Evolutionary conservation across 2,797 vertebrate genomes (phyloP).

Genomic region (Eremophila alpestris): DNA sequence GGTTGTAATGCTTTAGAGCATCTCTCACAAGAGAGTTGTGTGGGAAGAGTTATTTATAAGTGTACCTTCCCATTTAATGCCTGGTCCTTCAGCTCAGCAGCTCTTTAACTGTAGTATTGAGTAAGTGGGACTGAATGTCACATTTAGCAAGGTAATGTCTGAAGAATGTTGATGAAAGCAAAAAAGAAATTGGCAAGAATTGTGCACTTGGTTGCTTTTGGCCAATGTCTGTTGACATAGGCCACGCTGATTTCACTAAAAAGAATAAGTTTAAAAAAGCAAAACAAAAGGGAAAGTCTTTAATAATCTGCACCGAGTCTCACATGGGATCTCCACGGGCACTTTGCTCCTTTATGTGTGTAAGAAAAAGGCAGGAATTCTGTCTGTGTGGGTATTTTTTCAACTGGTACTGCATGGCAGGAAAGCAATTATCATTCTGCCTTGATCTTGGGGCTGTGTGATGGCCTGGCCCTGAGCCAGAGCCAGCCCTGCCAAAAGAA

Average conservation of each 20-base stretch:
- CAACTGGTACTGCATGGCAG: background rate
- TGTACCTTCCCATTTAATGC: background rate
- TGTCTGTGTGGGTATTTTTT: background rate
- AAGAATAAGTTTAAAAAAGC: background rate
- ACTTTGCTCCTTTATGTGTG: background rate
- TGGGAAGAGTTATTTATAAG: background rate
- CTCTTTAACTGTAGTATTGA: background rate
- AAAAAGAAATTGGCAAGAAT: background rate
- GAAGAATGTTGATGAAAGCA: background rate
- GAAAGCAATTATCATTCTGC: background rate
- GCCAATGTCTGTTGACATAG: background rate
- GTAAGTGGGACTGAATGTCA: background rate
- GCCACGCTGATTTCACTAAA: background rate
- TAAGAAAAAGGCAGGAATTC: background rate
- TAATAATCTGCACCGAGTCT: background rate
- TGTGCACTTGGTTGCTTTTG: background rate
- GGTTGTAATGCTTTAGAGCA: rapidly evolving
- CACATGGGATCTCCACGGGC: background rate
- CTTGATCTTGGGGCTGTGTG: background rate
- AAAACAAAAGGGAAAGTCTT: background rate
- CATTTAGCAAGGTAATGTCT: background rate
- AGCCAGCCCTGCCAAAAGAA: slow-evolving; percentile 37
- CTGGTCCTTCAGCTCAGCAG: background rate
- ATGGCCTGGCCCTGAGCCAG: background rate
- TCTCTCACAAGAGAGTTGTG: background rate